phyloP scores from a whole-genome alignment of 2,113 vertebrate genomes.

The Patagioenas fasciata region DNA sequence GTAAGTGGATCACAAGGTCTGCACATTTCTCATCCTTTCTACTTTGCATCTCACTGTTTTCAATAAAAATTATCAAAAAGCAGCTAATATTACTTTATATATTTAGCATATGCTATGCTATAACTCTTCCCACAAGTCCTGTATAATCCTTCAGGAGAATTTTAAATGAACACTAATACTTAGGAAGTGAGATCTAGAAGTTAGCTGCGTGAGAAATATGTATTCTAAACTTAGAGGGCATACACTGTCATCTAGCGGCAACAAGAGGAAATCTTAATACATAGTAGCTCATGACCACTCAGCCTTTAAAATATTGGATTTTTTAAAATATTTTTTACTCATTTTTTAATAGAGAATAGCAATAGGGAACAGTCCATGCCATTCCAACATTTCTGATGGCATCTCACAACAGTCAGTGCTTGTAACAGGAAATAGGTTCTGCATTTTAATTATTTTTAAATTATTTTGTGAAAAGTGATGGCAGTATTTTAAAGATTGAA shows the following conservation, averaged over 20 bases:
- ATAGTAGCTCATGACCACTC: background rate
- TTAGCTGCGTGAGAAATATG: background rate
- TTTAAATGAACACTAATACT: background rate
- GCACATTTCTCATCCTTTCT: background rate
- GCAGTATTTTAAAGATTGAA: background rate
- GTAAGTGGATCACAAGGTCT: background rate
- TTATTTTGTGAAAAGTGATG: background rate
- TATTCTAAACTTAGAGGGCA: slow-evolving; percentile 22
- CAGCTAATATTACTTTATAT: background rate
- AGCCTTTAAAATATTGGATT: background rate
- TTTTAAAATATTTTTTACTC: background rate
- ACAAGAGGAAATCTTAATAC: background rate
- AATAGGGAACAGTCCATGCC: background rate
- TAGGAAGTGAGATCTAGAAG: background rate
- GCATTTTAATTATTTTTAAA: background rate
- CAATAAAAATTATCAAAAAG: background rate
- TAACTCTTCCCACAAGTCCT: background rate
- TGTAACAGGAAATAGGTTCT: background rate
- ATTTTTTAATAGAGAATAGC: background rate
- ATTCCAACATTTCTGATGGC: background rate
- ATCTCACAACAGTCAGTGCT: background rate
- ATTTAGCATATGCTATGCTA: background rate
- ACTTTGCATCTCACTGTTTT: background rate
- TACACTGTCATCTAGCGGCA: slow-evolving; percentile 75
- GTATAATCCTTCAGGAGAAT: background rate